Base-by-base conservation (phyloP, 2,797 vertebrate genomes). In the Knipowitschia caucasica region DNA sequence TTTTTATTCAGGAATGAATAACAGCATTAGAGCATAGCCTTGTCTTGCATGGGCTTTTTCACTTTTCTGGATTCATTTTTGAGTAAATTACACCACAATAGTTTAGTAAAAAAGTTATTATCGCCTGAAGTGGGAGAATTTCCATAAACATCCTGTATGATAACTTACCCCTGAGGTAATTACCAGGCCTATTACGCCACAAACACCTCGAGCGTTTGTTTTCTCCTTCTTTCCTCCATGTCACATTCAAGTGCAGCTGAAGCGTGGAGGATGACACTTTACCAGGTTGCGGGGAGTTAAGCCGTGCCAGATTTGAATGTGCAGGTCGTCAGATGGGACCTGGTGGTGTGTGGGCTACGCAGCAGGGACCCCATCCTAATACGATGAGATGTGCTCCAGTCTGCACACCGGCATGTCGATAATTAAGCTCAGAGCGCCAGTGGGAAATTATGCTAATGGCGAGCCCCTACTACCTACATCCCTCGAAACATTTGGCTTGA, bases 391-490 rank as follows among this genome's bases (percentile, higher is more conserved):
- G 67, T 44, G 76, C 73, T 80, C 64, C 36, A 60, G 63, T 71
- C 81, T 80, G 77, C 71, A 71, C 71, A 78, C 72, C 78, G 78
- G 67, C 73, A 62, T 74, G 75, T 69, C 83, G 83, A 86, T 83
- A 80, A 87, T 86, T 86, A 83, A 81, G 82, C 83, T 73, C 81
- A 66, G 62, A 42, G 76, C 4, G 59, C 86, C 85, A 81, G 75
- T 78, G 86, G 88, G 86, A 89, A 87, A 89, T 88, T 78, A 87
- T 80, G 77, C 73, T 86, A 85, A 89, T 77, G 79, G 64, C 27
- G 46, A 50, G 67, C 59, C 70, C 54, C 38, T 35, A 75, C 75
- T 75, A 75, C 78, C 72, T 69, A 64, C 69, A 64, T 76, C 72
- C 71, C 67, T 69, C 8, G 14, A 67, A 77, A 83, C 52, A 35